Base-by-base conservation (phyloP, 1,140 invertebrate species). In the Macrotrachela quadricornifera region DNA sequence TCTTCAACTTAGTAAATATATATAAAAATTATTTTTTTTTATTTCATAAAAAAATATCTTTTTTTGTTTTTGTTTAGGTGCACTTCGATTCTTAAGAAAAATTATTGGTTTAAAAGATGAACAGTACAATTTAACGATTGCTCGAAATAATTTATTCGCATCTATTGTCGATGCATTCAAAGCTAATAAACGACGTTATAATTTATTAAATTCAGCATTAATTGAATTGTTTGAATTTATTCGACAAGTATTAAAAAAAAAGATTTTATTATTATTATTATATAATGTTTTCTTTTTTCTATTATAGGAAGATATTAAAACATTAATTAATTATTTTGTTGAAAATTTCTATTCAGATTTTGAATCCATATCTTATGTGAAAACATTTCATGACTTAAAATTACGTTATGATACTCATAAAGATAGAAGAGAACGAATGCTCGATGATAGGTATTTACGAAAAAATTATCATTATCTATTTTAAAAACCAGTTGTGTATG, bases 161-260 rank as follows among this genome's bases (percentile, higher is more conserved):
- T 88, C 87, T 45, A 84, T 99, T 55, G 82, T 97, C 57, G 86
- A 95, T 68, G 84, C 88, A 55, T 94, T 99, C 66, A 78, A 85
- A 63, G 78, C 80, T 60, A 99, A 97, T 73, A 91, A 92, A 68
- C 84, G 86, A 58, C 79, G 85, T 64, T 99, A 99, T 69, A 99
- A 99, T 73, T 78, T 99, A 50, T 72, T 99, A 51, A 94, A 99
- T 71, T 99, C 92, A 14, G 91, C 94, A 54, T 88, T 97, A 65
- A 77, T 97, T 64, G 94, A 99, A 75, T 79, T 99, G 72, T 99
- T 99, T 75, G 94, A 99, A 72, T 97, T 91, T 72, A 92, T 99
- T 54, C 64, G 64, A 63, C 51, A 60, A 49, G 69, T 70, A 57
- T 62, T 30, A 30, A 30, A 8, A 30, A 65, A 61, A 14, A 18